A percentile compares a stretch with the other conserved stretches of the same genome.
Evolutionary conservation across 1,140 invertebrate genomes (phyloP).

Genomic region (Littorina saxatilis): DNA sequence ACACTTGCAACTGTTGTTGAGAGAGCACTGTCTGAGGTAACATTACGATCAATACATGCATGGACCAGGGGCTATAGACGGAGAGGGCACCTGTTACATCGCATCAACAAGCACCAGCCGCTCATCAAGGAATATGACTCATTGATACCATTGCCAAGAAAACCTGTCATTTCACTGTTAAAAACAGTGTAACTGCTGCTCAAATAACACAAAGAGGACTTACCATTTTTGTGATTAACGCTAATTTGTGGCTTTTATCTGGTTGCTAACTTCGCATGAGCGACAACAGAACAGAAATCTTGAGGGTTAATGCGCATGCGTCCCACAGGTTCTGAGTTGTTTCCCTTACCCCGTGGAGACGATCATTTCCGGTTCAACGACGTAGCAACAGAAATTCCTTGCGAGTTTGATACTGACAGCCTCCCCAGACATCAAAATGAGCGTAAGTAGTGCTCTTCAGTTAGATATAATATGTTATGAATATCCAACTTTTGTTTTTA

Average conservation of each 20-base stretch:
- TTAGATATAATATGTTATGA: too few species aligned
- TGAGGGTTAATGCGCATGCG: not conserved
- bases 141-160: too few species aligned
- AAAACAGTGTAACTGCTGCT: too few species aligned
- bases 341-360: conserved; percentile 17
- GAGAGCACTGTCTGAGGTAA: too few species aligned
- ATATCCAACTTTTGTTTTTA: too few species aligned
- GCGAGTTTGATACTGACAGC: not conserved
- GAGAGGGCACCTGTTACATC: too few species aligned
- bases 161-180: too few species aligned
- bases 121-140: too few species aligned
- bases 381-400: conserved; percentile 21
- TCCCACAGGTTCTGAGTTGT: not conserved
- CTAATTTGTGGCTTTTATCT: not conserved
- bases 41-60: too few species aligned
- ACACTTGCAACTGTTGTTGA: too few species aligned
- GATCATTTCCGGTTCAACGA: conserved; percentile 8
- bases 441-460: not conserved
- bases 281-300: not conserved
- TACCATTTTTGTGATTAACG: not conserved
- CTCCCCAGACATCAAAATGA: not conserved
- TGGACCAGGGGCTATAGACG: too few species aligned
- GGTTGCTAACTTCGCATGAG: conserved; percentile 2
- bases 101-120: too few species aligned
- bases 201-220: not conserved